Conservation (phyloP, 2,888 invertebrate genomes). For the Melangyna quadrimaculata region DNA sequence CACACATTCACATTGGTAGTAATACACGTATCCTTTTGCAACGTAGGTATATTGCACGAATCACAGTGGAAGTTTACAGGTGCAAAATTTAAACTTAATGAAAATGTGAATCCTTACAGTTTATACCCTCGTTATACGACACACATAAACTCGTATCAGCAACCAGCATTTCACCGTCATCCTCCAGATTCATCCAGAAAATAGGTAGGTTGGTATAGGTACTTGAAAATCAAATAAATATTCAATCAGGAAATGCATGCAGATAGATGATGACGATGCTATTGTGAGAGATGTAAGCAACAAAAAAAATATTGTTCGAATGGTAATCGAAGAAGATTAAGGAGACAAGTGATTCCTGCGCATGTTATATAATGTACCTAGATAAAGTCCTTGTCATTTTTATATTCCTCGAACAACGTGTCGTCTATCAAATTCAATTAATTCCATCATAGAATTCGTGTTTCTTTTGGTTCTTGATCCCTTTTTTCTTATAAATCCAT, state of each 20-base stretch:
- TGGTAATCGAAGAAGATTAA: constrained; percentile 4
- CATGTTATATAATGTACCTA: constrained; percentile 3
- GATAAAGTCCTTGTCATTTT: constrained; percentile 45
- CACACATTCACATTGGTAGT: neutral
- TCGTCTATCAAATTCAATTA: constrained; percentile 64
- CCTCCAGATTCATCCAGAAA: neutral
- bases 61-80: constrained; percentile 40
- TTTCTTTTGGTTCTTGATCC: constrained; percentile 37
- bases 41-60: constrained; percentile 1
- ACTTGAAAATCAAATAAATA: constrained; percentile 60
- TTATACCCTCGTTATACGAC: neutral
- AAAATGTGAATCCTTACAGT: constrained; percentile 47
- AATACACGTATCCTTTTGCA: neutral
- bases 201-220: neutral
- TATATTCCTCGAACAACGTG: constrained; percentile 18
- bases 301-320: neutral
- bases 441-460: constrained; percentile 47
- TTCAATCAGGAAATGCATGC: constrained; percentile 64
- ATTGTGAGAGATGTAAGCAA: constrained; percentile 35
- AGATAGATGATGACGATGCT: neutral
- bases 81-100: constrained; percentile 45
- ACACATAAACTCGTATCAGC: neutral
- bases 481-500: neutral
- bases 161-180: neutral
- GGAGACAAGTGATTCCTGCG: neutral